Evolutionary conservation across 2,797 vertebrate species (phyloP).

Genomic region (Gobionotothen gibberifrons): DNA sequence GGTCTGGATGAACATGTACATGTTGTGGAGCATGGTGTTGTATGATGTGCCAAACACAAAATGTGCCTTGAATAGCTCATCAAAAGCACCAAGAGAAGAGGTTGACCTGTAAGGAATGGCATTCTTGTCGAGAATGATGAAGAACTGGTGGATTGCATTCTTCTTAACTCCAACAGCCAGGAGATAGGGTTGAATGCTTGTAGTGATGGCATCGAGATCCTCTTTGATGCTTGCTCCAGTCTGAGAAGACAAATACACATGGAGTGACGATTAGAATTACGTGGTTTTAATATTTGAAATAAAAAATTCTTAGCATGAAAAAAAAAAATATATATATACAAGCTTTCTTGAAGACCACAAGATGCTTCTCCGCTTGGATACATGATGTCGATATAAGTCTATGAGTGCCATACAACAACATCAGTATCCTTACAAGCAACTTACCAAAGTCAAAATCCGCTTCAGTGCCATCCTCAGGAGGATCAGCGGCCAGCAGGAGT

Average conservation of each 20-base stretch:
- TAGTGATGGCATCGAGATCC: constrained; percentile 43
- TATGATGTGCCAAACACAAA: constrained; percentile 54
- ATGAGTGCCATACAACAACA: too few relatives aligned
- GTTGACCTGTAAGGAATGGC: constrained; percentile 44
- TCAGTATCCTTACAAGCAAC: too few relatives aligned
- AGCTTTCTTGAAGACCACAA: too few relatives aligned
- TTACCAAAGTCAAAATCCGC: too few relatives aligned
- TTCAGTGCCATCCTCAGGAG: too few relatives aligned
- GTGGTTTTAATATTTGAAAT: background rate
- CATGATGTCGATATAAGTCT: too few relatives aligned
- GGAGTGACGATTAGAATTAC: background rate
- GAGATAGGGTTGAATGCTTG: constrained; percentile 46
- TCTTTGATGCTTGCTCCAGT: constrained; percentile 51
- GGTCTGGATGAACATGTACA: constrained; percentile 44
- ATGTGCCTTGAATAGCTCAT: constrained; percentile 56
- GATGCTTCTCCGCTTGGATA: too few relatives aligned
- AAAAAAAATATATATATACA: too few relatives aligned
- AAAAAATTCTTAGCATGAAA: too few relatives aligned
- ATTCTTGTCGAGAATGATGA: constrained; percentile 43
- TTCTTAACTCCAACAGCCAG: constrained; percentile 37
- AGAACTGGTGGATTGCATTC: constrained; percentile 37
- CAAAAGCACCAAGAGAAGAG: constrained; percentile 43
- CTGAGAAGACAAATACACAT: constrained; percentile 38
- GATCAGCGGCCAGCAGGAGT: too few relatives aligned
- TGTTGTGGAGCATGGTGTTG: constrained; percentile 35